Evolutionary conservation across 2,113 vertebrate genomes (phyloP), one percentile per base, ranked within the genome.

Genomic region (Leptobrachium ailaonicum): DNA sequence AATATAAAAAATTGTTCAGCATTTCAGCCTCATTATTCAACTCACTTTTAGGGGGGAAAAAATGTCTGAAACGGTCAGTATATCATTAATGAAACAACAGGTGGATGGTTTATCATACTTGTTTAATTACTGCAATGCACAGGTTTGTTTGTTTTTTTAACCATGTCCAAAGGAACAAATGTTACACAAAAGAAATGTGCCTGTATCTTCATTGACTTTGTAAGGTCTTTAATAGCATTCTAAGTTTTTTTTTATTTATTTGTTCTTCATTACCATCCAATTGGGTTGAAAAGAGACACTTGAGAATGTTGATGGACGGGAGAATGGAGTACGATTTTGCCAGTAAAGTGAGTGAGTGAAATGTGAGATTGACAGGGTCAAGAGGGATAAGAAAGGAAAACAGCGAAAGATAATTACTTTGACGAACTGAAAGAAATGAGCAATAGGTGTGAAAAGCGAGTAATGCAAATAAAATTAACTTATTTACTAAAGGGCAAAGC

Each of bases 311-410:
- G 73, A 64, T 75, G n/a, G 73, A 75, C 58, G 47, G n/a, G 62
- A n/a, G 58, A 47, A 75, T 40, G 62, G n/a, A 45, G 60, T 12
- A 6, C 13, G 54, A 43, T 41, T 53, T 40, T 14, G 43, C 54
- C 47, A 72, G 47, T 64, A 64, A 75, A 63, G 60, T 64, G 14
- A 75, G 8, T 32, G 10, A 43, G 56, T 45, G 73, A 75, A 75
- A 75, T 42, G n/a, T 64, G 73, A 75, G 73, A 75, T 41, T 64
- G 60, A 75, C 68, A 64, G 44, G 73, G 73, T 75, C 73, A 75
- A 75, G 60, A 45, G 58, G 71, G 53, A 73, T 60, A 44, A 73
- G 56, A 14, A 62, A 60, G 12, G 8, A 62, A 73, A 73, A 43
- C 40, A 50, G 44, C 3, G 14, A 47, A 70, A 70, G 43, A 47